Base-by-base conservation (phyloP, 1,140 invertebrate species). In the Pseudoatta argentina region DNA sequence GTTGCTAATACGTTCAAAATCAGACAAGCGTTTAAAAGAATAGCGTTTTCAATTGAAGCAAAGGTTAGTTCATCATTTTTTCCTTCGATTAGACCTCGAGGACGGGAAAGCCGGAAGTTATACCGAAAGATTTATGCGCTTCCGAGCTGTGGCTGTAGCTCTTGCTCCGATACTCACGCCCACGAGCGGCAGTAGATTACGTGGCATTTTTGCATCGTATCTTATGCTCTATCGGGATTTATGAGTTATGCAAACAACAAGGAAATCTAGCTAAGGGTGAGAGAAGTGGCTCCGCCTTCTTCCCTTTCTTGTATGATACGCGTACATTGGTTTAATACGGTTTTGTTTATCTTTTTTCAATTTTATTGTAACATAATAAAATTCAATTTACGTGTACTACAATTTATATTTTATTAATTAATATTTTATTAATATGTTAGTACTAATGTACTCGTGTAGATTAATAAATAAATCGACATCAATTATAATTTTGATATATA, bases 201-300 rank as follows among this genome's bases (percentile, higher is more conserved):
- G 63, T 55, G 53, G 85, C 77, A 72, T 92, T 92, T 92, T 92
- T 92, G 63, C 86, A 72, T 85, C 81, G 63, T 86, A 89, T 92
- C 88, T 87, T 73, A 85, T 92, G 91, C 72, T 66, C 71, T 88
- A 78, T 51, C 53, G 21, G 30, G 79, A 93, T 92, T 93, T 93
- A 93, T 92, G 85, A 85, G 63, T 90, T 85, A 89, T 89, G 88
- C 87, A 91, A 91, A 92, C 88, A 92, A 89, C 91, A 90, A 93
- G 91, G 89, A 92, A 92, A 82, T 87, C 86, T 69, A 66, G 64
- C n/a, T 61, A 44, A 83, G 24, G 39, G 27, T 39, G 79, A 39
- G 66, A 59, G 34, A 27, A 61, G n/a, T 44, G 24, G 55, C 55
- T 83, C 39, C 69, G 69, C 69, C 39, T 39, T 73, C 39, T 61